phyloP scores from a whole-genome alignment of 2,888 invertebrate species.

The Amaurobius ferox region DNA sequence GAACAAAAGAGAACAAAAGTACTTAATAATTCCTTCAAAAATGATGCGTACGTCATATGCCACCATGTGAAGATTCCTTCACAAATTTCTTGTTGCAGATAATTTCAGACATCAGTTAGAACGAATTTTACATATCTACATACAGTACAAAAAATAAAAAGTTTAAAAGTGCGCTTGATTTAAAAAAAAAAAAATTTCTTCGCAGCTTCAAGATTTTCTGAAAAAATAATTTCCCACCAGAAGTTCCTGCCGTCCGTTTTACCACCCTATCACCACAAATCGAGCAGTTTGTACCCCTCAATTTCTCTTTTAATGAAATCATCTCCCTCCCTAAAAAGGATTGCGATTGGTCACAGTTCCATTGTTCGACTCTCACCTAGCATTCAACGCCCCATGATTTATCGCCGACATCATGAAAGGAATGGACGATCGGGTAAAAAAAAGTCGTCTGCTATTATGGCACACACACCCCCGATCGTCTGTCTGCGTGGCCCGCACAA shows the following conservation, averaged over 20 bases:
- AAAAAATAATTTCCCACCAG: not conserved
- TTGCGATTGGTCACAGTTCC: constrained; percentile 59
- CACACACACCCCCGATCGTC: constrained; percentile 53
- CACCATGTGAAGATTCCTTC: too few relatives aligned
- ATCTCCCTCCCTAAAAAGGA: constrained; percentile 49
- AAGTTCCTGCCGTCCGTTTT: not conserved
- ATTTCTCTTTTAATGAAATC: constrained; percentile 48
- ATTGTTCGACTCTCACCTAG: constrained; percentile 44
- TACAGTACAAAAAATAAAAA: too few relatives aligned
- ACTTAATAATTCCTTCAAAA: too few relatives aligned
- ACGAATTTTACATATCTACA: too few relatives aligned
- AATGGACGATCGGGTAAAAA: constrained; percentile 14
- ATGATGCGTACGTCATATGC: too few relatives aligned
- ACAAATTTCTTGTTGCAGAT: too few relatives aligned
- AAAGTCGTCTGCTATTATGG: constrained; percentile 41
- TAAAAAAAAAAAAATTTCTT: too few relatives aligned
- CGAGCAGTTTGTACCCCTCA: constrained; percentile 6
- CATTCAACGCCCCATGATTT: constrained; percentile 68
- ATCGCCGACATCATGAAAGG: constrained; percentile 31
- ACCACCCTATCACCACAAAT: not conserved
- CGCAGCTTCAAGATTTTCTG: too few relatives aligned
- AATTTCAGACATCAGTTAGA: too few relatives aligned
- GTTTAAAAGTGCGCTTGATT: too few relatives aligned
- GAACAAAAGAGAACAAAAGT: too few relatives aligned
- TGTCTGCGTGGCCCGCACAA: constrained; percentile 33